Base-by-base conservation (phyloP, 2,113 vertebrate genomes). In the Probosciger aterrimus region DNA sequence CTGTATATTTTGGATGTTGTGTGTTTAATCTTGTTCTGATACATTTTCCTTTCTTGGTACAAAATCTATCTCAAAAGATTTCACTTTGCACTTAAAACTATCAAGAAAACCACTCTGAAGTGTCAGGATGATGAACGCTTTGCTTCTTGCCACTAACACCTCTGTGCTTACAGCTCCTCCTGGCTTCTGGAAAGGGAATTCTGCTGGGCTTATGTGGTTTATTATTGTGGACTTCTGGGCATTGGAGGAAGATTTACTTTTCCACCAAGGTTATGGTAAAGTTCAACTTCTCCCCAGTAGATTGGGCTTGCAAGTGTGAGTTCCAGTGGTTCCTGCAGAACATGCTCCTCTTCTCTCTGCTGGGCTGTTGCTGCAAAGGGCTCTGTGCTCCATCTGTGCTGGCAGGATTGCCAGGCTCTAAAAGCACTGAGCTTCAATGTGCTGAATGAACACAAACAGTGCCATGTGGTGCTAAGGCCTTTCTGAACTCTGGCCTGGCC, bases 121-220 rank as follows among this genome's bases (percentile, higher is more conserved):
- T 37, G 37, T 65, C 16, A 17, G 57, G 28, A 6, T 77, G 46
- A 83, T 90, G 44, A 33, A 67, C 22, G 11, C 18, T 3, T 35
- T 83, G 27, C 33, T 83, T 19, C 39, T 88, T 75, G 47, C 60
- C 80, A 62, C 0, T n/a, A 60, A 33, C 25, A 78, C 82, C 86
- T 63, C 2, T 44, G 85, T 95, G 93, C 73, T 86, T 92, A n/a
- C 10, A 93, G 93, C 96, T 96, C 95, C 93, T 93, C 93, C 93
- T 97, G 96, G 79, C 96, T 96, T 96, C 96, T 68, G 65, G 12
- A 79, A 78, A 82, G 18, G 78, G 94, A 77, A 90, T 86, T 90
- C 87, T 88, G 59, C 63, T 88, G 53, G 53, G 10, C 20, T 78
- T 69, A 4, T 7, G 70, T 52, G 30, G 3, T 69, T 88, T 47